Evolutionary conservation across 2,797 vertebrate genomes (phyloP).

Genomic region (Discoglossus pictus): DNA sequence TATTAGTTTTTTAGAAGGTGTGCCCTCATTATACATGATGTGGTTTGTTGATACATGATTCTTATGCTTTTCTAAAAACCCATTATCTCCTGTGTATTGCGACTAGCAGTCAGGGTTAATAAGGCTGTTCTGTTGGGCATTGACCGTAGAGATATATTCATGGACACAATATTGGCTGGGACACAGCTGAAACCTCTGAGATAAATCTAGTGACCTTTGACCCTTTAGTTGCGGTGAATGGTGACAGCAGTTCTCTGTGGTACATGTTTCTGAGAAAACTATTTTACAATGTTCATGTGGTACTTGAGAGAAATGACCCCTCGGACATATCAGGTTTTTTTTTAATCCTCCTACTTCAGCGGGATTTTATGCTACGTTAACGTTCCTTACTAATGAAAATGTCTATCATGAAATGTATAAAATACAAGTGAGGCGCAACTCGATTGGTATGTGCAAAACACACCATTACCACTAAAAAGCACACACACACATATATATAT

Average conservation of each 20-base stretch:
- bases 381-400: no score
- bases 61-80: no score
- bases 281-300: not conserved
- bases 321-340: not conserved
- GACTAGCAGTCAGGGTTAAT: constrained; percentile 5
- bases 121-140: not conserved
- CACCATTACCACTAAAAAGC: no score
- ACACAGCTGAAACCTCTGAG: not conserved
- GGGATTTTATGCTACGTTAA: no score
- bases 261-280: constrained; percentile 14
- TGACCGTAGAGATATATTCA: constrained; percentile 4
- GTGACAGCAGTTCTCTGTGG: not conserved
- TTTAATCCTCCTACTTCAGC: no score
- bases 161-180: no score
- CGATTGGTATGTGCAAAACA: no score
- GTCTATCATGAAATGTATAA: no score
- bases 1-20: no score
- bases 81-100: not conserved
- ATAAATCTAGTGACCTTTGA: constrained; percentile 10
- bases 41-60: no score
- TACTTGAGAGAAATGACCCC: not conserved
- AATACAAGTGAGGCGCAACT: no score
- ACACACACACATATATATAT: no score
- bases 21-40: not conserved
- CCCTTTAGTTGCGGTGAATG: not conserved